Conservation (phyloP, 2,113 vertebrate genomes). For the Atlantisia rogersi region DNA sequence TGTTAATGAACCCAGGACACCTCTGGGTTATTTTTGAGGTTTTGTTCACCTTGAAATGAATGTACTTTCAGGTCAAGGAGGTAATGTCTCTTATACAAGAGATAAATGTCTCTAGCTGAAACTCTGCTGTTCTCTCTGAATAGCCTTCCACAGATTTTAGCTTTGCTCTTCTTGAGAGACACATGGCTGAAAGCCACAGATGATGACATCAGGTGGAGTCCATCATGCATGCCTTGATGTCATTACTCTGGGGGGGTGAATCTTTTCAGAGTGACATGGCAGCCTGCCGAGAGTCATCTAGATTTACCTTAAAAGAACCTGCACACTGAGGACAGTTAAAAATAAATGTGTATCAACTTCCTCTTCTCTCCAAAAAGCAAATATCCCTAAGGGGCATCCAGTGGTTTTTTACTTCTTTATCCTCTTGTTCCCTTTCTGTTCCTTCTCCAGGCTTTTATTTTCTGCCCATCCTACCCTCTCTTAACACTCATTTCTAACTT, state of each 20-base stretch:
- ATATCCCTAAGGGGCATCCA: background rate
- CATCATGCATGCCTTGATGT: constrained; percentile 29
- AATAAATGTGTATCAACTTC: background rate
- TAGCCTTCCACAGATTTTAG: background rate
- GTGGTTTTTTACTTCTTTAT: background rate
- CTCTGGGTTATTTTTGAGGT: background rate
- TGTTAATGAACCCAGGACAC: background rate
- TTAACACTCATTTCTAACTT: background rate
- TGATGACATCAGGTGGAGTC: constrained; percentile 30
- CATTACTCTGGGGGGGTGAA: background rate
- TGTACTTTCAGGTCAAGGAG: background rate
- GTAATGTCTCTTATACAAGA: background rate
- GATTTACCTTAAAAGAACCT: background rate
- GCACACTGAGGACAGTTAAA: background rate
- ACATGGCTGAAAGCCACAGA: background rate
- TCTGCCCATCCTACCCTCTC: background rate
- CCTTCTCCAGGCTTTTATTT: background rate
- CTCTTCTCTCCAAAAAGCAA: background rate
- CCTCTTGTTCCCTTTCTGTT: background rate
- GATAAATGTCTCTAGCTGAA: background rate
- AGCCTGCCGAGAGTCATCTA: background rate
- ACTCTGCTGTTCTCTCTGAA: background rate
- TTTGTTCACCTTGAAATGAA: background rate
- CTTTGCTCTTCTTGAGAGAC: background rate
- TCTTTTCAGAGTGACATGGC: background rate